Percentiles rank a stretch among this genome's conserved stretches.
These are phyloP conservation scores for Blera fallax DNA, from an alignment of 2,888 invertebrate species.

Conservation along the genomic window DNA sequence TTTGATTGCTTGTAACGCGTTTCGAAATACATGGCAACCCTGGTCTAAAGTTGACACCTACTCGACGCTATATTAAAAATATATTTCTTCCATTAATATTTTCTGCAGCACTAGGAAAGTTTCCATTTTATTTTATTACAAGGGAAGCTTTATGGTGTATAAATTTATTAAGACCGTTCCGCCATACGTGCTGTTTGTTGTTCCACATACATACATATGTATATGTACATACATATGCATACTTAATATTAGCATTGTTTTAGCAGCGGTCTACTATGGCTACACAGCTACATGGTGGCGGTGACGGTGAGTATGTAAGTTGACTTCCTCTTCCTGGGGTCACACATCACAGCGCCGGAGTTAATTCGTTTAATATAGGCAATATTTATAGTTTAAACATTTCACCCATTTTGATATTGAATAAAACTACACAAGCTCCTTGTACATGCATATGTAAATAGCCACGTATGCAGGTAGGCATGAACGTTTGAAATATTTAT, in stretches of 20 bases:
- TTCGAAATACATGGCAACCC: slow-evolving; percentile 9
- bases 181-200: slow-evolving; percentile 18
- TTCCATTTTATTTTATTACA: slow-evolving; percentile 67
- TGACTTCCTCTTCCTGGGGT: slow-evolving; percentile 62
- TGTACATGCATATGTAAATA: slow-evolving; percentile 56
- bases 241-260: slow-evolving; percentile 24
- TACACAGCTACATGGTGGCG: background rate
- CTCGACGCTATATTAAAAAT: slow-evolving; percentile 36
- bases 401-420: slow-evolving; percentile 69
- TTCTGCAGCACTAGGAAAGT: slow-evolving; percentile 49
- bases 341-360: slow-evolving; percentile 55
- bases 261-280: slow-evolving; percentile 1
- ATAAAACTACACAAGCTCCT: slow-evolving; percentile 62
- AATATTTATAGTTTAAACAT: slow-evolving; percentile 72
- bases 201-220: slow-evolving; percentile 17
- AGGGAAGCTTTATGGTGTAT: slow-evolving; percentile 62
- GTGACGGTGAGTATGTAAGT: slow-evolving; percentile 18
- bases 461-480: slow-evolving; percentile 31
- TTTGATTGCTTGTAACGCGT: background rate
- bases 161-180: slow-evolving; percentile 65
- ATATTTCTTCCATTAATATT: slow-evolving; percentile 58
- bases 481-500: slow-evolving; percentile 48
- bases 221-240: slow-evolving; percentile 30
- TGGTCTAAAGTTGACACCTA: slow-evolving; percentile 8
- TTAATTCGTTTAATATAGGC: slow-evolving; percentile 71